Evolutionary conservation across 2,113 vertebrate genomes (phyloP), one percentile per base, ranked within the genome.

Genomic region (Jaculus jaculus): DNA sequence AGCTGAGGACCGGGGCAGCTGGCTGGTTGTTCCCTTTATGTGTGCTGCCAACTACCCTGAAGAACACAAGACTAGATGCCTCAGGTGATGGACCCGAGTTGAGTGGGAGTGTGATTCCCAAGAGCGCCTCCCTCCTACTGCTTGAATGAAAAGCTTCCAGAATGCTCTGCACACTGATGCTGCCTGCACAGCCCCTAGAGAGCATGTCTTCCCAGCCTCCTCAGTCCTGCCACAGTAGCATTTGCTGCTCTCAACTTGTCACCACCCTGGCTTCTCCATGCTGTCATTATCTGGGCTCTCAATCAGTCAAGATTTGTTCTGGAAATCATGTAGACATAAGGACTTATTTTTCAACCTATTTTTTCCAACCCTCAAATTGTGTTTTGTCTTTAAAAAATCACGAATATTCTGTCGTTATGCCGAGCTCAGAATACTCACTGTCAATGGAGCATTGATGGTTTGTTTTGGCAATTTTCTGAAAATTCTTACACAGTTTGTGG

Each of bases 391-490:
- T 95, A 87, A 89, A 86, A 89, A 94, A 93, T 94, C 95, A 92
- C 12, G 65, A 75, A 54, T 42, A 16, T 91, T 89, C 75, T 58
- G 66, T 92, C 54, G 26, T 74, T 89, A 51, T 37, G 89, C 94
- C 92, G 95, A 93, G 93, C 97, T 96, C 65, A 58, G 97, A 96
- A 96, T 95, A 96, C 95, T 84, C 92, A 75, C 96, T 96, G 90
- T 97, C 97, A 98, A 69, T 97, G 97, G 96, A 91, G 97, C 95
- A 39, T 94, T 96, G 96, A 93, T 96, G 94, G 90, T 96, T 97
- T 97, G 97, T 98, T 97, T 97, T 89, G 97, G 97, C 96, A 98
- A 96, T 94, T 96, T 96, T 97, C 90, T 91, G 94, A 77, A 71
- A 79, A 92, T 94, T 91, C 97, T 97, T 93, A 51, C 51, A 95